These are phyloP conservation scores for Daphoenositta chrysoptera DNA, from an alignment of 2,113 vertebrate genomes.

Conservation along the genomic window DNA sequence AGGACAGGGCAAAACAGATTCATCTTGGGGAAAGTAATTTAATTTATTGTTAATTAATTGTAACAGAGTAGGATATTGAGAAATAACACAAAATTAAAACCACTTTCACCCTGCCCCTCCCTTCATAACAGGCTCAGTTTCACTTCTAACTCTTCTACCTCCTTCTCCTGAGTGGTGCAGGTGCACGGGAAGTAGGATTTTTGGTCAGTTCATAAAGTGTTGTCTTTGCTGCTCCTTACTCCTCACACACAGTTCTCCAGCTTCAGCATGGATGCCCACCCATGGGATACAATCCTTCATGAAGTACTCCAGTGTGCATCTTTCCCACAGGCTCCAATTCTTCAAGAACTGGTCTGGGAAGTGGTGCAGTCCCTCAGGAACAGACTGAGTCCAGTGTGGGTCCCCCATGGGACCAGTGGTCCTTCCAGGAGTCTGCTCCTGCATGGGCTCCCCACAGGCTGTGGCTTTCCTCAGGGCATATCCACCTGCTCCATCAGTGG, in stretches of 20 bases:
- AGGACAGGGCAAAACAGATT: not conserved
- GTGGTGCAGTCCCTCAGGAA: not conserved
- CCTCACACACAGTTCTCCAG: not conserved
- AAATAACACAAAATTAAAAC: not conserved
- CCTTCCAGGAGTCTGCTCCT: not conserved
- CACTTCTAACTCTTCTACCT: not conserved
- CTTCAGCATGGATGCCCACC: not conserved
- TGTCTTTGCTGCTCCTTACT: not conserved
- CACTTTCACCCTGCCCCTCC: not conserved
- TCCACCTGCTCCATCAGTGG: not conserved
- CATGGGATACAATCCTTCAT: not conserved
- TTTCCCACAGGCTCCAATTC: not conserved
- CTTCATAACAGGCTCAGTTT: not conserved
- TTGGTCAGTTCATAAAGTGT: fast-evolving
- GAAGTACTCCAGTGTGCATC: fast-evolving
- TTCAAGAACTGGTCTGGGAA: not conserved
- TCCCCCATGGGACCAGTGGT: not conserved
- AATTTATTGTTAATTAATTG: not conserved
- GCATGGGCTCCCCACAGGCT: not conserved
- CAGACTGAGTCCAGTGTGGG: fast-evolving
- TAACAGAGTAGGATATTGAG: not conserved
- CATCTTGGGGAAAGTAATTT: not conserved
- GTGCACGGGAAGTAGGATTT: not conserved
- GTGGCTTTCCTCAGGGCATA: not conserved
- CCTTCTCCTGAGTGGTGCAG: not conserved